These are phyloP conservation scores for Synanthedon andrenaeformis DNA, from an alignment of 2,888 invertebrate genomes.

Conservation along the genomic window DNA sequence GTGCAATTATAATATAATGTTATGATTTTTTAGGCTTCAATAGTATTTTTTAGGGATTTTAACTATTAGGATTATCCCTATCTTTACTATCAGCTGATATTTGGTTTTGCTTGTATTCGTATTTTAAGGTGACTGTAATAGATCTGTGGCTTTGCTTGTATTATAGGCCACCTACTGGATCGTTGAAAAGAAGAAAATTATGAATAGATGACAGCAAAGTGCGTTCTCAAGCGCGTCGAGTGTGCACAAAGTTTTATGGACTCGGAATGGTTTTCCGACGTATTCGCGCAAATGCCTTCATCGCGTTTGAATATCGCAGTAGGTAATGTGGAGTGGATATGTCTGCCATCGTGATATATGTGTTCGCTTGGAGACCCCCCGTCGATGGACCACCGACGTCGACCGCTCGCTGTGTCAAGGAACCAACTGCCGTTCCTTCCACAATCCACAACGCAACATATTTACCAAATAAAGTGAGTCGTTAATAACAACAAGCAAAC, in stretches of 20 bases:
- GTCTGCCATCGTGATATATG: not conserved
- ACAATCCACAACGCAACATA: slow-evolving; percentile 5
- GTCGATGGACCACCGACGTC: slow-evolving; percentile 11
- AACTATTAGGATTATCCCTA: no score
- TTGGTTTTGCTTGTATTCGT: no score
- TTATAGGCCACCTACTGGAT: no score
- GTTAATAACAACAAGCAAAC: not conserved
- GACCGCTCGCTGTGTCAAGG: slow-evolving; percentile 10
- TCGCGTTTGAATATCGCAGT: not conserved
- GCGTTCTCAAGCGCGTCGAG: no score
- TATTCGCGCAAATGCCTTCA: not conserved
- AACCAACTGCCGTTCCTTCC: slow-evolving; percentile 5
- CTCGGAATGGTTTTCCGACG: not conserved
- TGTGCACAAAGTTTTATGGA: not conserved
- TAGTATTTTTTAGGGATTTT: no score
- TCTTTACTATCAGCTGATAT: no score
- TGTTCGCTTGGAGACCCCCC: not conserved
- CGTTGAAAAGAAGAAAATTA: no score
- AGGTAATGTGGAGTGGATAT: not conserved
- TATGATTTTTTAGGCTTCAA: no score
- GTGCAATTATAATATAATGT: no score
- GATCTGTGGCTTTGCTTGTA: no score
- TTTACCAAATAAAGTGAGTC: slow-evolving; percentile 5
- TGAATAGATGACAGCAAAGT: no score
- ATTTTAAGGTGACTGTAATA: no score